These are phyloP conservation scores for Elgaria multicarinata DNA, from an alignment of 2,113 vertebrate genomes.

Conservation along the genomic window DNA sequence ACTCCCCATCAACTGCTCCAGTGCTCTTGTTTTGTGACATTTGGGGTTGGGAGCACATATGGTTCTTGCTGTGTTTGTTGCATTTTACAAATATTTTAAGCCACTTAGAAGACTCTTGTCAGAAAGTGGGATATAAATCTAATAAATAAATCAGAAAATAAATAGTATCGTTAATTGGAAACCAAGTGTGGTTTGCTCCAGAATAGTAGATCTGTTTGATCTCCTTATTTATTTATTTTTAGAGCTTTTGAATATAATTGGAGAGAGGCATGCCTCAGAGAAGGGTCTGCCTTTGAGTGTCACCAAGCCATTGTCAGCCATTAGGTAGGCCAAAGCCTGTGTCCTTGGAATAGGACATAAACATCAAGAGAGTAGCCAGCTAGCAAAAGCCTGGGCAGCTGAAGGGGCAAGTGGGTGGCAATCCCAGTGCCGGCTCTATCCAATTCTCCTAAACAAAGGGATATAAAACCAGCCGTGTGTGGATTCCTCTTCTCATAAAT, in stretches of 20 bases:
- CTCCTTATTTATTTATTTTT: background rate
- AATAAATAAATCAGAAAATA: too few relatives aligned
- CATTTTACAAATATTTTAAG: too few relatives aligned
- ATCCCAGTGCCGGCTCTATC: background rate
- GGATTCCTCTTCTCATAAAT: slow-evolving; percentile 11
- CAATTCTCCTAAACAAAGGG: background rate
- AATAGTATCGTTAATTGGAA: background rate
- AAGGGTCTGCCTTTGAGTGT: too few relatives aligned
- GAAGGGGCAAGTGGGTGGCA: background rate
- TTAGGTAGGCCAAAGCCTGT: background rate
- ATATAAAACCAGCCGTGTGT: slow-evolving; percentile 9
- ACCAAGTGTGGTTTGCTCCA: too few relatives aligned
- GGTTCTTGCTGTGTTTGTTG: too few relatives aligned
- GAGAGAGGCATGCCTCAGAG: background rate
- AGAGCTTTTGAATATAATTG: background rate
- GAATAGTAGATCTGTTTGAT: background rate
- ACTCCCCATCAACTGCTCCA: too few relatives aligned
- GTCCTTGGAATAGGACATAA: background rate
- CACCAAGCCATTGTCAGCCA: background rate
- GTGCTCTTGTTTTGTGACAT: too few relatives aligned
- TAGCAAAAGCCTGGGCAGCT: background rate
- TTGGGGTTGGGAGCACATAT: too few relatives aligned
- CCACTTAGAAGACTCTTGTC: too few relatives aligned
- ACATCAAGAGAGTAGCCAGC: background rate
- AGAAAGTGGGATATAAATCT: too few relatives aligned